Evolutionary conservation across 2,797 vertebrate genomes (phyloP), one percentile per base, ranked within the genome.

Genomic region (Rhynchotus rufescens): DNA sequence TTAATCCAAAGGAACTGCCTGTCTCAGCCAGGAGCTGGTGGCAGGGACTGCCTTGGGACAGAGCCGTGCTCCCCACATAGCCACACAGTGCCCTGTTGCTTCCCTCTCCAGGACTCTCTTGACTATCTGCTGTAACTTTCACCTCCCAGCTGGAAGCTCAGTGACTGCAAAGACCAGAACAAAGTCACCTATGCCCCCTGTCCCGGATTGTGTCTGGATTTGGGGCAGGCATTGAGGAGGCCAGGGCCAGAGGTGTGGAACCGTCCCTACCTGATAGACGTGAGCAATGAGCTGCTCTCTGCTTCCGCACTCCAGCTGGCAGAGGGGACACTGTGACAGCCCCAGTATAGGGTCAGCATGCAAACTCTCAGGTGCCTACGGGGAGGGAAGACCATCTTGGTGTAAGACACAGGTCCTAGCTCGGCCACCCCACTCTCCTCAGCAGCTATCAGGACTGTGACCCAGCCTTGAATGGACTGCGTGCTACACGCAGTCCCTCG

Each of bases 251-350:
- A 80, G 36, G 23, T 13, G 30, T 44, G 49, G 83, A 92, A 51
- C 57, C 20, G 36, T 75, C 84, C 40, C 26, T 97, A 99, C 99
- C 99, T 99, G 99, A 95, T 99, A 99, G 42, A 99, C 98, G 0
- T 99, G 99, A 64, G 99, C 98, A 81, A 99, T 99, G 85, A 99
- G 98, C 88, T 99, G 98, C 94, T 99, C 99, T 23, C 98, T 98
- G 97, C 98, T 98, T 94, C 98, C 98, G 96, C 99, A 99, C 88
- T 99, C 99, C 96, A 99, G 96, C 76, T 98, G 98, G 96, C 99
- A 99, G 61, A 99, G 98, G 44, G 99, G 98, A 89, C 99, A 99
- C 40, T 98, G 96, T 86, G 98, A 99, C 96, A 98, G 93, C 56
- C 97, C 97, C 92, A 97, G 89, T 68, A 96, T 34, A 20, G 97